Percentiles rank a stretch among this genome's conserved stretches.
Conservation (phyloP, 2,797 vertebrate genomes). For the Ispidina picta region DNA sequence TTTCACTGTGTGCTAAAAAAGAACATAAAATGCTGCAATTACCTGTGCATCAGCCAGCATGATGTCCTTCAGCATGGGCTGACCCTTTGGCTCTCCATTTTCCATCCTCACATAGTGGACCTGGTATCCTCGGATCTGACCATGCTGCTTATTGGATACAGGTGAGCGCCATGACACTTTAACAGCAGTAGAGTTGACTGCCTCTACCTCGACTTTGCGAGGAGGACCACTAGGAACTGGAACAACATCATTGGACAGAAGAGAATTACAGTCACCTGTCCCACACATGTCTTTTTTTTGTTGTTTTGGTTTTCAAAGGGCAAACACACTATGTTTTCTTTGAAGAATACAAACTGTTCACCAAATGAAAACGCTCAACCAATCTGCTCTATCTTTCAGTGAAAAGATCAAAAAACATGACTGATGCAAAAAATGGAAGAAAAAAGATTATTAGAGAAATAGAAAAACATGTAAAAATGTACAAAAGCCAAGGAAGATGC, state of each 20-base stretch:
- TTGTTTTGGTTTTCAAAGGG: conserved; percentile 73
- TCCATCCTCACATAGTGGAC: conserved; percentile 99
- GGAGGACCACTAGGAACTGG: conserved; percentile 99
- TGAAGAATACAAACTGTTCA: conserved; percentile 83
- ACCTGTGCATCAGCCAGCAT: conserved; percentile 99
- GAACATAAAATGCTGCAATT: conserved; percentile 19
- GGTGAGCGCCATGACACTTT: conserved; percentile 99
- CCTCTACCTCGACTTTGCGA: conserved; percentile 99
- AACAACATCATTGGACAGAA: conserved; percentile 98
- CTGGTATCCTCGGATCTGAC: conserved; percentile 99
- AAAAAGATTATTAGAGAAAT: conserved; percentile 94
- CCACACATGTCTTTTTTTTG: conserved; percentile 76
- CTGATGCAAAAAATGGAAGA: conserved; percentile 96
- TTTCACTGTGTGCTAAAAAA: not conserved
- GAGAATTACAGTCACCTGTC: conserved; percentile 89
- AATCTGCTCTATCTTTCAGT: conserved; percentile 89
- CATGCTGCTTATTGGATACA: conserved; percentile 97
- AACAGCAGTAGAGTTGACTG: conserved; percentile 99
- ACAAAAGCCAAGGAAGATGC: conserved; percentile 95
- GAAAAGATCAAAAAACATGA: conserved; percentile 97
- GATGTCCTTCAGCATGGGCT: conserved; percentile 97
- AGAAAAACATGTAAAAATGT: conserved; percentile 92
- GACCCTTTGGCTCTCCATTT: conserved; percentile 94
- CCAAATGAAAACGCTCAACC: conserved; percentile 86
- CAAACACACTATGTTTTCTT: conserved; percentile 85